phyloP scores from a whole-genome alignment of 2,888 invertebrate genomes.

The Halocaridina rubra region DNA sequence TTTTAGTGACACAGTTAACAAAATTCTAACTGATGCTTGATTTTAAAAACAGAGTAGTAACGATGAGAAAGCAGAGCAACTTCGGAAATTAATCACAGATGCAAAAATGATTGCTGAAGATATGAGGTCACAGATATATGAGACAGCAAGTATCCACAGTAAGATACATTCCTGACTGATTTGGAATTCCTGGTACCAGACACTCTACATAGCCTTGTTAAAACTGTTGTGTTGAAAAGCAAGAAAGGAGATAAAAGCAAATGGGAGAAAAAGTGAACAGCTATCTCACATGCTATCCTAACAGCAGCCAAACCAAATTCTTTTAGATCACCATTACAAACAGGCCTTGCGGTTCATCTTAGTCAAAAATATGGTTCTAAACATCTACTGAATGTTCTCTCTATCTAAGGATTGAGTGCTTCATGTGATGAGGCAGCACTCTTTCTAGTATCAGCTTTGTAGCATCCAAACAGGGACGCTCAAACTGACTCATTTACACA shows the following conservation, averaged over 20 bases:
- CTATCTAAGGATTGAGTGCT: slow-evolving; percentile 14
- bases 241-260: neutral
- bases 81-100: neutral
- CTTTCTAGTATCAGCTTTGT: slow-evolving; percentile 43
- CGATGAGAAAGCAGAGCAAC: neutral
- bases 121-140: too few relatives aligned
- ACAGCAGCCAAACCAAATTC: neutral
- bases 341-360: slow-evolving; percentile 18
- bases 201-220: neutral
- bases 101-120: too few relatives aligned
- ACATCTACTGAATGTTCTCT: slow-evolving; percentile 31
- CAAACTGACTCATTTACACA: slow-evolving; percentile 33
- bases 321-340: neutral
- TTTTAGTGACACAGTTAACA: neutral
- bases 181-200: neutral
- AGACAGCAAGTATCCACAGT: neutral
- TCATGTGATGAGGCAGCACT: slow-evolving; percentile 11
- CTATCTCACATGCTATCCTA: neutral
- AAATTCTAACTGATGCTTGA: neutral
- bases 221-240: neutral
- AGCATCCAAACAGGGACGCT: too few relatives aligned
- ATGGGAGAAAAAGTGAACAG: neutral
- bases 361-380: slow-evolving; percentile 37
- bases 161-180: neutral
- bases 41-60: neutral